phyloP scores from a whole-genome alignment of 1,140 invertebrate genomes.

The Ganaspis sp. region DNA sequence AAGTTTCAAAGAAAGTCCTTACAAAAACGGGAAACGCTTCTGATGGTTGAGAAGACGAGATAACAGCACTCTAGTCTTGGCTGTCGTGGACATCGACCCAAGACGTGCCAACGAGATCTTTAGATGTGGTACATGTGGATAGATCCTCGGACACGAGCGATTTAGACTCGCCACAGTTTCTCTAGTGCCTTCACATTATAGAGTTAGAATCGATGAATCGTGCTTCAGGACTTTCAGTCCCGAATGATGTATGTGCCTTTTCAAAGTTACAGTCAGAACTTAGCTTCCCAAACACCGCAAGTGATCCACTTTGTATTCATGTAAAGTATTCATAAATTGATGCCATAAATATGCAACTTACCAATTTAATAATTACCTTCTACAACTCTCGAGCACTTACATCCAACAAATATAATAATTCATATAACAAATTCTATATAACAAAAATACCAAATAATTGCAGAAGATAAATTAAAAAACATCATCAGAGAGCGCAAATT shows the following conservation, averaged over 20 bases:
- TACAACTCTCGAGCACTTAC: no score
- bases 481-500: no score
- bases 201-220: slow-evolving; percentile 5
- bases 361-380: no score
- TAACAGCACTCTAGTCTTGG: not conserved
- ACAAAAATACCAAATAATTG: no score
- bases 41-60: not conserved
- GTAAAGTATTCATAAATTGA: not conserved
- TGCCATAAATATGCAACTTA: not conserved
- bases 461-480: no score
- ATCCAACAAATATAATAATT: no score
- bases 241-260: not conserved
- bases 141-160: not conserved
- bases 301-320: slow-evolving; percentile 6
- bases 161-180: not conserved
- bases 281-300: not conserved
- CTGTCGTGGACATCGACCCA: not conserved
- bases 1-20: not conserved
- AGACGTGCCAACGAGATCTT: slow-evolving; percentile 5
- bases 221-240: not conserved
- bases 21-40: not conserved
- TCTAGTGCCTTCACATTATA: not conserved
- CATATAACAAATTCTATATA: no score
- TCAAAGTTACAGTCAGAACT: not conserved
- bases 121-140: not conserved